phyloP scores from a whole-genome alignment of 2,797 vertebrate species.

The Xiphorhynchus erythropygius region DNA sequence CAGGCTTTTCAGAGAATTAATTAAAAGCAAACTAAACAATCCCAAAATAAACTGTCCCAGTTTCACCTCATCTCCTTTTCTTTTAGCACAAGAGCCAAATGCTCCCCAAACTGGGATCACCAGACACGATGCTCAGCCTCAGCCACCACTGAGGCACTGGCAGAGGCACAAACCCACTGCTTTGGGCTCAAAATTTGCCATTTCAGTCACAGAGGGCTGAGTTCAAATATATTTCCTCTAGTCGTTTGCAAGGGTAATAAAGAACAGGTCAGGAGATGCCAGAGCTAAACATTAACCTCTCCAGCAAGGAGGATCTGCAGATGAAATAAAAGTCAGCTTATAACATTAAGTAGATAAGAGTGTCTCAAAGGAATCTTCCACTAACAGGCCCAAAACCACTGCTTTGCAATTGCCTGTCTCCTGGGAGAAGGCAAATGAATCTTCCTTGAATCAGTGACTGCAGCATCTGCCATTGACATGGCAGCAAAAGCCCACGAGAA shows the following conservation, averaged over 20 bases:
- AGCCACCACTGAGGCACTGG: not conserved
- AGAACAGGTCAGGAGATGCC: constrained; percentile 1
- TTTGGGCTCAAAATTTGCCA: not conserved
- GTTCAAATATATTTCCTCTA: not conserved
- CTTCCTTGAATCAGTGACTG: not conserved
- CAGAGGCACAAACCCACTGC: not conserved
- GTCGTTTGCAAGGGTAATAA: not conserved
- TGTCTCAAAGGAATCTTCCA: not conserved
- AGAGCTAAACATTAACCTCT: not conserved
- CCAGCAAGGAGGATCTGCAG: constrained; percentile 9
- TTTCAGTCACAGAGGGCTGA: not conserved
- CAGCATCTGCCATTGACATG: not conserved
- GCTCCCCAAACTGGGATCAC: not conserved
- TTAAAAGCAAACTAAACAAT: not conserved
- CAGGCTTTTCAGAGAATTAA: not conserved
- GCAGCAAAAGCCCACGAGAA: not conserved
- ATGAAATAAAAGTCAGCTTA: constrained; percentile 15
- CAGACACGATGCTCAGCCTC: not conserved
- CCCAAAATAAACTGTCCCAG: not conserved
- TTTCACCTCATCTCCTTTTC: not conserved
- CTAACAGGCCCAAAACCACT: not conserved
- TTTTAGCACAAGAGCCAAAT: not conserved
- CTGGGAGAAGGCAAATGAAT: constrained; percentile 23
- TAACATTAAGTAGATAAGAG: constrained; percentile 19
- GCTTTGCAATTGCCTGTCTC: not conserved